Evolutionary conservation across 30 jellyfish, hydroid and myxozoan species (phyloP).

Genomic region (Turritopsis dohrnii): DNA sequence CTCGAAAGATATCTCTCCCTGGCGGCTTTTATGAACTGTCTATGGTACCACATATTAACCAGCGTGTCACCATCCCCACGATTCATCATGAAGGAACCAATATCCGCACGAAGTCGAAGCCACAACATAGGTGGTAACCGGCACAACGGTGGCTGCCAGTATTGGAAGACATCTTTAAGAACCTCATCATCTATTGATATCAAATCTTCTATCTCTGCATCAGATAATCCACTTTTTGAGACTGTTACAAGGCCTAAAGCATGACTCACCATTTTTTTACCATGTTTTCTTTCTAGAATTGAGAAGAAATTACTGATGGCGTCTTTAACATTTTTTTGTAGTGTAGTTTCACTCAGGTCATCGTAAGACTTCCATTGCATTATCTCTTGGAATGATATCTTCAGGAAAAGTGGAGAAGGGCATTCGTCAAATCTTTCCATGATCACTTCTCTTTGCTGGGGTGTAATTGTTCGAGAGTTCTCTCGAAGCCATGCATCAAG

Average conservation of each 20-base stretch:
- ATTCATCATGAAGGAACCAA: conserved; percentile 65
- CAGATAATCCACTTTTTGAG: conserved; percentile 67
- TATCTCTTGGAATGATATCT: conserved; percentile 68
- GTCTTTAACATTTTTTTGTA: conserved; percentile 47
- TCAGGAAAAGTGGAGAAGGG: conserved; percentile 72
- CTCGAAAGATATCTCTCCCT: conserved; percentile 51
- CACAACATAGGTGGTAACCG: conserved; percentile 80
- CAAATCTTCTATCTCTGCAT: conserved; percentile 76
- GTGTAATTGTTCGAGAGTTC: conserved; percentile 40
- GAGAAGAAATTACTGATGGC: conserved; percentile 57
- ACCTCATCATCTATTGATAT: conserved; percentile 85
- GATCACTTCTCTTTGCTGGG: conserved; percentile 43
- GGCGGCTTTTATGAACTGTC: conserved; percentile 80
- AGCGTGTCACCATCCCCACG: conserved; percentile 66
- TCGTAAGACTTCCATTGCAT: conserved; percentile 67
- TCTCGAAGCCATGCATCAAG: conserved; percentile 76
- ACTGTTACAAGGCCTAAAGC: conserved; percentile 79
- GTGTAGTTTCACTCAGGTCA: conserved; percentile 29
- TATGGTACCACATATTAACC: conserved; percentile 77
- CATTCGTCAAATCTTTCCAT: conserved; percentile 43
- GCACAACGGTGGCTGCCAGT: conserved; percentile 89
- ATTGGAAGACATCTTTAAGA: conserved; percentile 77
- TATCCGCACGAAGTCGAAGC: conserved; percentile 69
- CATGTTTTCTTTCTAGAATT: conserved; percentile 70
- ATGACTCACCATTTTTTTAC: conserved; percentile 56